A percentile compares a stretch with the other conserved stretches of the same genome.
phyloP scores from a whole-genome alignment of 1,140 invertebrate species.

The Scaptodrosophila lebanonensis region DNA sequence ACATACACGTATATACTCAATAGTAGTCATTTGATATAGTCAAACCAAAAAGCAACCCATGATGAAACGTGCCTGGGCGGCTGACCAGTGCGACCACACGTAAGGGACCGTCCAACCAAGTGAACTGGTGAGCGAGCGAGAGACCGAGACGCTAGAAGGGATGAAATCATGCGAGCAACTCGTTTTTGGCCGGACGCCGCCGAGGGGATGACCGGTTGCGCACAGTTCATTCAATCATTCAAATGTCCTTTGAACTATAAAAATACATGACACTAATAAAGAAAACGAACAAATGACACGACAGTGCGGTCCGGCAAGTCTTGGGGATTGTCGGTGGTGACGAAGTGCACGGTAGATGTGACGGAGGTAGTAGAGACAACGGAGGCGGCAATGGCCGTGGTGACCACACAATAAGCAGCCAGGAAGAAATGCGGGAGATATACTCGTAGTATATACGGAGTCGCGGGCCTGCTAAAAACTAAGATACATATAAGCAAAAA shows the following conservation, averaged over 20 bases:
- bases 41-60: slow-evolving; percentile 66
- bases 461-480: slow-evolving; percentile 1
- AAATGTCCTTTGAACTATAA: slow-evolving; percentile 78
- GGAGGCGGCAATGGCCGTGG: no score
- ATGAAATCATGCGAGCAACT: slow-evolving; percentile 76
- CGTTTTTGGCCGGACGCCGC: slow-evolving; percentile 44
- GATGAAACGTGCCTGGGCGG: slow-evolving; percentile 71
- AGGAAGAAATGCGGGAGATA: slow-evolving; percentile 20
- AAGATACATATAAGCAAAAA: slow-evolving; percentile 33
- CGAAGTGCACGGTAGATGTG: no score
- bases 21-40: slow-evolving; percentile 76
- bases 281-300: slow-evolving; percentile 76
- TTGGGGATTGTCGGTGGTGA: no score
- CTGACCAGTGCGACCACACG: slow-evolving; percentile 70
- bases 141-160: slow-evolving; percentile 60
- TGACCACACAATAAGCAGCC: slow-evolving; percentile 40
- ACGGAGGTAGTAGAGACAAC: no score
- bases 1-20: slow-evolving; percentile 58
- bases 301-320: slow-evolving; percentile 31
- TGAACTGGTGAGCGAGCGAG: slow-evolving; percentile 6
- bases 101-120: slow-evolving; percentile 34
- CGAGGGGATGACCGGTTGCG: slow-evolving; percentile 16
- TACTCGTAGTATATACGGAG: no score
- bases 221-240: slow-evolving; percentile 77
- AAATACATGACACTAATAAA: slow-evolving; percentile 78